phyloP scores from a whole-genome alignment of 2,113 vertebrate genomes.

The Oncorhynchus mykiss region DNA sequence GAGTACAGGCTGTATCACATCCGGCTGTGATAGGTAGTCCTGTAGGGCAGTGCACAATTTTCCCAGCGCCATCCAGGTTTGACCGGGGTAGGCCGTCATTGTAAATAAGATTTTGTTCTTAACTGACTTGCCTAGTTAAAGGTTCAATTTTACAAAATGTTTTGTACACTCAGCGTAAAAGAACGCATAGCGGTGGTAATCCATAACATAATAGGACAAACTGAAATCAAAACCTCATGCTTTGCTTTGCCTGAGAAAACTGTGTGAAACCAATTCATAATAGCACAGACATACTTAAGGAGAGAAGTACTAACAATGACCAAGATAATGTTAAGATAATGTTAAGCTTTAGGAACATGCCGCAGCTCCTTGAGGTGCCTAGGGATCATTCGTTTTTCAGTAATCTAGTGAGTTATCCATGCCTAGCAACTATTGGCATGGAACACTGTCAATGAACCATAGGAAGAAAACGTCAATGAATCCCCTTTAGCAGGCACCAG shows the following conservation, averaged over 20 bases:
- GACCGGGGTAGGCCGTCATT: too few species aligned
- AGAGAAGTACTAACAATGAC: background rate
- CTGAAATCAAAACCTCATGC: background rate
- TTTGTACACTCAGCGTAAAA: too few species aligned
- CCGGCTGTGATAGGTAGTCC: too few species aligned
- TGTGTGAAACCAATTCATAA: background rate
- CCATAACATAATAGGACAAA: too few species aligned
- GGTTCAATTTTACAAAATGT: too few species aligned
- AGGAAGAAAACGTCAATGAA: background rate
- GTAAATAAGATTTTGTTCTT: too few species aligned
- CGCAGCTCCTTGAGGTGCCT: too few species aligned
- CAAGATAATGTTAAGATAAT: background rate
- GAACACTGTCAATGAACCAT: background rate
- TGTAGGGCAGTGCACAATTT: too few species aligned
- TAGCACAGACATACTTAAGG: background rate
- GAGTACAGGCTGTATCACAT: too few species aligned
- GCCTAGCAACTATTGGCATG: background rate
- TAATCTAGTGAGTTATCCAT: background rate
- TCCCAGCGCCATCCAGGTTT: too few species aligned
- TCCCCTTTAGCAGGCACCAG: background rate
- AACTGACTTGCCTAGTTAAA: too few species aligned
- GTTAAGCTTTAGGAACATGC: background rate
- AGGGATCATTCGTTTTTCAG: background rate
- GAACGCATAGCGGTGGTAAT: too few species aligned
- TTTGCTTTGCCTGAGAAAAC: background rate